Evolutionary conservation across 2,113 vertebrate species (phyloP).

Genomic region (Bubalus kerabau): DNA sequence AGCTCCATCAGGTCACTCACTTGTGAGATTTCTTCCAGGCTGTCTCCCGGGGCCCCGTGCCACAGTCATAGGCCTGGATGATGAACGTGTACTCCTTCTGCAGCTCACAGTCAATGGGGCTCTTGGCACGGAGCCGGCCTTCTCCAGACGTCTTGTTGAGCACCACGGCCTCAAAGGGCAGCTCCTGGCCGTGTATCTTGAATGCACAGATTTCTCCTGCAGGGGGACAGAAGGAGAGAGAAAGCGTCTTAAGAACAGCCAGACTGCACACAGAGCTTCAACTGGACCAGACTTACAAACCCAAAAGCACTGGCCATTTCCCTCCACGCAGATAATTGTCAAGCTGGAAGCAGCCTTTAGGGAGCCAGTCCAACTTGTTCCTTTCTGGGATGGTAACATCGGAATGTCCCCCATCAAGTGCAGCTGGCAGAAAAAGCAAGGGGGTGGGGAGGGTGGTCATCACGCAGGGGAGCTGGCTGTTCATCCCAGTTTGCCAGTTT

Average conservation of each 20-base stretch:
- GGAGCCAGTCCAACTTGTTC: not conserved
- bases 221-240: conserved; percentile 13
- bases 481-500: not conserved
- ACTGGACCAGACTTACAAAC: not conserved
- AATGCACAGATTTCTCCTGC: conserved; percentile 97
- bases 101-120: conserved; percentile 93
- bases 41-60: conserved; percentile 85
- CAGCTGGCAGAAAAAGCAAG: not conserved
- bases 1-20: conserved; percentile 79
- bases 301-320: not conserved
- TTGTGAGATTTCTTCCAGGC: conserved; percentile 98
- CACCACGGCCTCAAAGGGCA: conserved; percentile 94
- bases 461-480: not conserved
- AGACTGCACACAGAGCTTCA: not conserved
- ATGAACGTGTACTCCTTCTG: conserved; percentile 98
- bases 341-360: not conserved
- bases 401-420: not conserved
- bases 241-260: not conserved
- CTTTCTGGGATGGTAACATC: not conserved
- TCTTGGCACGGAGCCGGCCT: conserved; percentile 89
- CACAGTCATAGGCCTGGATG: conserved; percentile 98
- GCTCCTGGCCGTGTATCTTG: conserved; percentile 93
- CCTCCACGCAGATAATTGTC: not conserved
- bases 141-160: conserved; percentile 96
- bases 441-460: not conserved